phyloP scores from a whole-genome alignment of 2,113 vertebrate species.

The Dicrurus megarhynchus region DNA sequence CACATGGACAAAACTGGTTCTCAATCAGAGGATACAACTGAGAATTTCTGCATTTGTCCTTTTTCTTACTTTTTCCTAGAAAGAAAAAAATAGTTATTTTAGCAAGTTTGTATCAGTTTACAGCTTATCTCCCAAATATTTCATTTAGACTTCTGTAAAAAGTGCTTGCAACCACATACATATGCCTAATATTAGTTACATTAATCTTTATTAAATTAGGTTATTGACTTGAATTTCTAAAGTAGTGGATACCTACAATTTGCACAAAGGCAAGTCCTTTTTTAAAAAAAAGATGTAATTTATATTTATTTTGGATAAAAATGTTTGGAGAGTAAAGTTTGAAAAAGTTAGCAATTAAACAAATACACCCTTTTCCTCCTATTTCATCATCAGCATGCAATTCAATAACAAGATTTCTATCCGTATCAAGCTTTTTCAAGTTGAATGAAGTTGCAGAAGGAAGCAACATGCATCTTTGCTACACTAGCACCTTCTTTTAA shows the following conservation, averaged over 20 bases:
- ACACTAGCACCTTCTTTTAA: neutral
- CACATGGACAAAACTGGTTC: constrained; percentile 95
- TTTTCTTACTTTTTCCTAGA: constrained; percentile 96
- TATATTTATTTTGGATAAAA: neutral
- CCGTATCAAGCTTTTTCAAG: neutral
- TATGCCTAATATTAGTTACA: neutral
- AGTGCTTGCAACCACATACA: neutral
- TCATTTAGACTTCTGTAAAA: neutral
- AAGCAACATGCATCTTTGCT: neutral
- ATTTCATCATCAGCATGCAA: neutral
- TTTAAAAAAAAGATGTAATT: neutral
- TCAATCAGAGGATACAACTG: constrained; percentile 92
- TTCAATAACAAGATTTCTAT: neutral
- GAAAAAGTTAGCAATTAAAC: neutral
- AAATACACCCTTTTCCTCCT: neutral
- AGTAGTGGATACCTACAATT: neutral
- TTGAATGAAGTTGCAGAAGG: neutral
- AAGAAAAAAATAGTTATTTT: neutral
- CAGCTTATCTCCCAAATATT: neutral
- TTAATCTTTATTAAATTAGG: neutral
- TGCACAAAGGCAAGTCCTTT: neutral
- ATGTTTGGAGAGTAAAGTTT: neutral
- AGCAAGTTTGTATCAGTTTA: neutral
- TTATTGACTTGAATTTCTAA: neutral
- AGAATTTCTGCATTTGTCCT: constrained; percentile 93